Percentiles rank a stretch among this genome's conserved stretches.
phyloP scores from a whole-genome alignment of 2,797 vertebrate species.

The Muraenolepis orangiensis region DNA sequence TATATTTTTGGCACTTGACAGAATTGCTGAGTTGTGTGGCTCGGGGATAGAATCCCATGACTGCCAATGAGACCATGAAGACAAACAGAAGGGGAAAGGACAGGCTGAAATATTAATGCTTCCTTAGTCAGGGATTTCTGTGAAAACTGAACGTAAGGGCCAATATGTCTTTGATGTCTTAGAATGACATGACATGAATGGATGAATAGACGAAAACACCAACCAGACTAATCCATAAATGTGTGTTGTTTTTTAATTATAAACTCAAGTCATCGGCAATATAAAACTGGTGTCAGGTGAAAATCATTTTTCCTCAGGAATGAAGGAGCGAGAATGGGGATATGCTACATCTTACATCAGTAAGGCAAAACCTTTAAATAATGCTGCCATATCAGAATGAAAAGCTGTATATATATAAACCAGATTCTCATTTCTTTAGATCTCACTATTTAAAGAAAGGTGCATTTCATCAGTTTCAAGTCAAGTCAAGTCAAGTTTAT shows the following conservation, averaged over 20 bases:
- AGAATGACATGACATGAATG: no score
- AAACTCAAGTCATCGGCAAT: conserved; percentile 29
- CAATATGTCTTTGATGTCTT: conserved; percentile 4
- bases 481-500: no score
- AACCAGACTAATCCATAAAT: conserved; percentile 4
- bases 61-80: conserved; percentile 28
- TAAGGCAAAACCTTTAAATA: conserved; percentile 16
- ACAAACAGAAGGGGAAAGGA: conserved; percentile 24
- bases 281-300: conserved; percentile 4
- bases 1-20: conserved; percentile 43
- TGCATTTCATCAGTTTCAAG: conserved; percentile 1
- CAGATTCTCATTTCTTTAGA: background rate
- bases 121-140: conserved; percentile 24
- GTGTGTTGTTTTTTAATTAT: background rate
- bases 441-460: background rate
- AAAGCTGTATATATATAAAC: conserved; percentile 1
- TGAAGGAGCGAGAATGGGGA: conserved; percentile 4
- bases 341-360: conserved; percentile 18
- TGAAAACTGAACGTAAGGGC: conserved; percentile 6
- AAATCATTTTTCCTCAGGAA: background rate
- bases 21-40: conserved; percentile 25
- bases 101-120: conserved; percentile 13
- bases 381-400: conserved; percentile 4
- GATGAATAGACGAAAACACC: conserved; percentile 3
- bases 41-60: conserved; percentile 31